Evolutionary conservation across 2,113 vertebrate species (phyloP), one percentile per base, ranked within the genome.

Genomic region (Lophochroa leadbeateri): DNA sequence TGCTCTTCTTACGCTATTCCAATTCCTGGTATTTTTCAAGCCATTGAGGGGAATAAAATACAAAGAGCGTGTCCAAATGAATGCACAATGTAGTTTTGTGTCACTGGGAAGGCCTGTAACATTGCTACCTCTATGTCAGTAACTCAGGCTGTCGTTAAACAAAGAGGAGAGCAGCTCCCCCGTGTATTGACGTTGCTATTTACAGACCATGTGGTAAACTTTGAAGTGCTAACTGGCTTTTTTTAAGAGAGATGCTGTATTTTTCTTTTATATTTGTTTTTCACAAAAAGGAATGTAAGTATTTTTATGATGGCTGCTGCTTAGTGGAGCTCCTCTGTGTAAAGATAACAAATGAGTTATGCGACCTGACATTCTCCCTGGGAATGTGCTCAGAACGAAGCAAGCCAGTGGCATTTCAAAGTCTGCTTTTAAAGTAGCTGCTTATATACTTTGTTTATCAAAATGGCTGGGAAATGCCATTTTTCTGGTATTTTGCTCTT

Each of bases 261-360:
- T 87, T 91, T 92, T 71, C 84, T 92, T 71, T 65, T 63, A 46
- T 80, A 47, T 96, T 95, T 94, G 89, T 88, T 95, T 67, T 91
- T 63, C 39, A 70, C 75, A 69, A 72, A 94, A 86, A 91, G 61
- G 65, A 68, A 77, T 47, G 87, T 89, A 70, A 50, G 52, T 88
- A 41, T 96, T 96, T 96, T 96, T 86, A 29, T 67, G 86, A 76
- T 55, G 82, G 63, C 70, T 94, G 88, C 72, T 16, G 7, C 64
- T 94, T 90, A 86, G 76, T 7, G 2, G 82, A 96, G 53, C 64
- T 83, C 93, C 87, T 93, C 47, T 84, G 83, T 65, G 77, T 49
- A 82, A 94, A 86, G 92, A 92, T 78, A 87, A 95, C 94, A 93
- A 94, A 93, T 91, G 68, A 97, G 69, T 89, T 94, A 70, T 11